phyloP scores from a whole-genome alignment of 2,113 vertebrate genomes.

The Stigmatopora argus region DNA sequence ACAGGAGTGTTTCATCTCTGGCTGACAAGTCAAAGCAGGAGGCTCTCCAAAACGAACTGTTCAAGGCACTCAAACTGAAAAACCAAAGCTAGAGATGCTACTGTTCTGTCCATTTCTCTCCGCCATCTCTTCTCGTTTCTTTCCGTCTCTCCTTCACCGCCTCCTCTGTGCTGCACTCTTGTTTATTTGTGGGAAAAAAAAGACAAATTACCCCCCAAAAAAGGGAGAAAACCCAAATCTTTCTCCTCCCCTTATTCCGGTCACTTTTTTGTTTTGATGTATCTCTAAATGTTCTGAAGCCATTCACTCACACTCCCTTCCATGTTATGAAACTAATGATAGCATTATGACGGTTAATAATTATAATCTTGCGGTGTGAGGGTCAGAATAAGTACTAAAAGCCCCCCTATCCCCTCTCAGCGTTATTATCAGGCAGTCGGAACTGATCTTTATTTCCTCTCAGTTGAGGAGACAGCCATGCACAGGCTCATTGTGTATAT shows the following conservation, averaged over 20 bases:
- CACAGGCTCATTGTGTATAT: slow-evolving; percentile 31
- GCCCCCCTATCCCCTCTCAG: slow-evolving; percentile 35
- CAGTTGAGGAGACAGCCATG: neutral
- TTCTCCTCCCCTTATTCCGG: slow-evolving; percentile 32
- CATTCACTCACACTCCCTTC: slow-evolving; percentile 44
- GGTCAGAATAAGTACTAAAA: slow-evolving; percentile 49
- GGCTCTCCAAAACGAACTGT: slow-evolving; percentile 89
- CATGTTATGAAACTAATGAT: slow-evolving; percentile 52
- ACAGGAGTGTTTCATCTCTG: slow-evolving; percentile 91
- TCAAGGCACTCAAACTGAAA: slow-evolving; percentile 95
- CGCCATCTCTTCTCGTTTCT: slow-evolving; percentile 17
- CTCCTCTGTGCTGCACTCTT: slow-evolving; percentile 62
- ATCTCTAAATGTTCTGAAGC: slow-evolving; percentile 54
- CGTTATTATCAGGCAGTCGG: slow-evolving; percentile 34
- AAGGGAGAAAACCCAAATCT: slow-evolving; percentile 65
- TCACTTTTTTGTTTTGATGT: slow-evolving; percentile 43
- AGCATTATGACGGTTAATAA: slow-evolving; percentile 64
- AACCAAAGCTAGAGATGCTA: slow-evolving; percentile 80
- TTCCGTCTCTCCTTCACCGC: slow-evolving; percentile 36
- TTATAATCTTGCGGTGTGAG: slow-evolving; percentile 48
- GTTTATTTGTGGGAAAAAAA: slow-evolving; percentile 48
- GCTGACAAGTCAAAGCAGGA: slow-evolving; percentile 94
- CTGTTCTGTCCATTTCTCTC: slow-evolving; percentile 29
- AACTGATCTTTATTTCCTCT: slow-evolving; percentile 22
- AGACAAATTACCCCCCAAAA: slow-evolving; percentile 26